phyloP scores from a whole-genome alignment of 2,113 vertebrate species.

The Ahaetulla prasina region DNA sequence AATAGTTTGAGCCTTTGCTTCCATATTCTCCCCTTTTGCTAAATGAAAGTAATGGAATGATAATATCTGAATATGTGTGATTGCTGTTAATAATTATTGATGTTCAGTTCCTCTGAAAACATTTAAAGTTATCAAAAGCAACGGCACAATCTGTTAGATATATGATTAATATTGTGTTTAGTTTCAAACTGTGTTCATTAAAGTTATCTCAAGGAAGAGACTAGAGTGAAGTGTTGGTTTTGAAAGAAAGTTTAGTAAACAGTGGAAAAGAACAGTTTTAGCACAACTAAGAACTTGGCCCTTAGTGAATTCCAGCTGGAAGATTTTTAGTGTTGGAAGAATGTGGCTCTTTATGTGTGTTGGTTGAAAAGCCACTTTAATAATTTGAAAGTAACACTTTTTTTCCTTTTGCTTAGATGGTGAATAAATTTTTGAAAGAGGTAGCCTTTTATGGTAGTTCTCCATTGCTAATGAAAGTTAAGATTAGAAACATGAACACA shows the following conservation, averaged over 20 bases:
- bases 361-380: slow-evolving; percentile 11
- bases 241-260: slow-evolving; percentile 51
- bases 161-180: not conserved
- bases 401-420: slow-evolving; percentile 11
- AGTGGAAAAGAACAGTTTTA: slow-evolving; percentile 48
- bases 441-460: slow-evolving; percentile 45
- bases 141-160: slow-evolving; percentile 22
- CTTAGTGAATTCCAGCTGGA: slow-evolving; percentile 29
- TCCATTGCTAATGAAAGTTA: slow-evolving; percentile 48
- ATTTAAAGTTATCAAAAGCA: slow-evolving; percentile 28
- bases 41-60: not conserved
- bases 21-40: not conserved
- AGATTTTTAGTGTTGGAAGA: not conserved
- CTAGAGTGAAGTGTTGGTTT: slow-evolving; percentile 35
- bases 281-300: slow-evolving; percentile 21
- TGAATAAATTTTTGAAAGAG: slow-evolving; percentile 39
- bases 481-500: slow-evolving; percentile 7
- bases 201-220: fast-evolving
- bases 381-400: slow-evolving; percentile 12
- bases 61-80: not conserved
- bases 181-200: not conserved
- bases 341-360: not conserved
- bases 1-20: slow-evolving; percentile 1
- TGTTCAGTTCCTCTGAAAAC: slow-evolving; percentile 3
- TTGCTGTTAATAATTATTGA: slow-evolving; percentile 22